These are phyloP conservation scores for Corythoichthys intestinalis DNA, from an alignment of 2,113 vertebrate species.

Conservation along the genomic window DNA sequence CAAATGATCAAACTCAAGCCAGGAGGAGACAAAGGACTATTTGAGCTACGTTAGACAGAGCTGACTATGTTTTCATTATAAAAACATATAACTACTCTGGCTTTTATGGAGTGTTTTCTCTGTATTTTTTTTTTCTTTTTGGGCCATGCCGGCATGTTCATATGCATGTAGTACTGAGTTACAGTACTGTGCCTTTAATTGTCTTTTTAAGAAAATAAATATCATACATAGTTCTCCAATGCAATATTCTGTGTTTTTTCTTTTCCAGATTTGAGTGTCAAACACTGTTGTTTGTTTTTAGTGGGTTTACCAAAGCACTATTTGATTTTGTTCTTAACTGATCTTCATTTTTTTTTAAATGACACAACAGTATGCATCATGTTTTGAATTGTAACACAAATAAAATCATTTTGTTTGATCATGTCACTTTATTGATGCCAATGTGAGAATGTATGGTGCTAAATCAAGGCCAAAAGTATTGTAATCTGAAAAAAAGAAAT, in stretches of 20 bases:
- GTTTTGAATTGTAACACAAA: slow-evolving; percentile 64
- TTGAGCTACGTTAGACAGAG: slow-evolving; percentile 49
- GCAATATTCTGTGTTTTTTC: slow-evolving; percentile 41
- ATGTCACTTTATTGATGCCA: slow-evolving; percentile 25
- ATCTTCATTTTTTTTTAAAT: slow-evolving; percentile 37
- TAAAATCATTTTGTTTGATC: slow-evolving; percentile 56
- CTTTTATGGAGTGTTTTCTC: slow-evolving; percentile 57
- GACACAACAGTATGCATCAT: slow-evolving; percentile 60
- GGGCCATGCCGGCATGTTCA: slow-evolving; percentile 59
- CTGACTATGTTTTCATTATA: slow-evolving; percentile 61
- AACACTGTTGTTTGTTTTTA: slow-evolving; percentile 48
- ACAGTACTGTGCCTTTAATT: slow-evolving; percentile 65
- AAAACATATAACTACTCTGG: slow-evolving; percentile 61
- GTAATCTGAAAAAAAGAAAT: too few relatives aligned
- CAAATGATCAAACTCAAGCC: slow-evolving; percentile 31
- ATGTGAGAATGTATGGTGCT: not conserved
- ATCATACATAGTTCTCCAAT: slow-evolving; percentile 25
- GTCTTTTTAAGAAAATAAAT: slow-evolving; percentile 25
- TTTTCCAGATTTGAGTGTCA: slow-evolving; percentile 39
- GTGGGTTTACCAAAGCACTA: slow-evolving; percentile 52
- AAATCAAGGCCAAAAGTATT: too few relatives aligned
- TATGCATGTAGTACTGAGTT: slow-evolving; percentile 66
- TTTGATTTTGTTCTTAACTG: slow-evolving; percentile 41
- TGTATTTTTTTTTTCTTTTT: slow-evolving; percentile 33
- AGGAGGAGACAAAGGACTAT: slow-evolving; percentile 44